Percentiles rank a stretch among this genome's conserved stretches.
These are phyloP conservation scores for Drosophila tripunctata DNA, from an alignment of 2,888 invertebrate genomes.

Conservation along the genomic window DNA sequence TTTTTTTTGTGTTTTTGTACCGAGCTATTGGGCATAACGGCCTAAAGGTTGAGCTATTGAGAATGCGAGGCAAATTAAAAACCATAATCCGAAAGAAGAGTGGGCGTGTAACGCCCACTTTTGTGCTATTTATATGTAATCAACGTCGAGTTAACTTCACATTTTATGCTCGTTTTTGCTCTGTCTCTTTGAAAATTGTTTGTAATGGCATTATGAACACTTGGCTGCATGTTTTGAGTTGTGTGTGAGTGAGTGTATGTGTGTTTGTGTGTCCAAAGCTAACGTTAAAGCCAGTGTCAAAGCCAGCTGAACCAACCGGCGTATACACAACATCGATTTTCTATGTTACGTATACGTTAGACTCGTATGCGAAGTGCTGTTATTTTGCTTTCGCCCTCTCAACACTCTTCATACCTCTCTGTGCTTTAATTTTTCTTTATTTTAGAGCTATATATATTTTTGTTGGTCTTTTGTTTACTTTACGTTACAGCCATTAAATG, in stretches of 20 bases:
- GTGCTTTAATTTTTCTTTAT: slow-evolving; percentile 59
- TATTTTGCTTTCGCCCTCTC: slow-evolving; percentile 1
- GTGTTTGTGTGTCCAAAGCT: slow-evolving; percentile 9
- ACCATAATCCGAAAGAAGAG: neutral
- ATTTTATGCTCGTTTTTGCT: slow-evolving; percentile 37
- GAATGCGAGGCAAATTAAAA: slow-evolving; percentile 50
- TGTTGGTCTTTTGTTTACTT: slow-evolving; percentile 39
- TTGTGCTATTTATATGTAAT: slow-evolving; percentile 66
- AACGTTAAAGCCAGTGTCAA: slow-evolving; percentile 7
- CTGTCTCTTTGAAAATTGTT: slow-evolving; percentile 61
- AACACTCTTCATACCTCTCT: neutral
- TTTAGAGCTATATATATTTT: slow-evolving; percentile 26
- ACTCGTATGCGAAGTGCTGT: slow-evolving; percentile 14
- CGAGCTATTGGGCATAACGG: slow-evolving; percentile 34
- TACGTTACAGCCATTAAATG: slow-evolving; percentile 63
- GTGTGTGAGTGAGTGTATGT: too few relatives aligned
- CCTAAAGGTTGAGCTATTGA: slow-evolving; percentile 37
- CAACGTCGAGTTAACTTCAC: slow-evolving; percentile 48
- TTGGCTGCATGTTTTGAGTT: slow-evolving; percentile 42
- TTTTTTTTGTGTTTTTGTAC: too few relatives aligned
- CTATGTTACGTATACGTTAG: slow-evolving; percentile 35
- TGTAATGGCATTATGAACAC: slow-evolving; percentile 72
- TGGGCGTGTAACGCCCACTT: slow-evolving; percentile 16
- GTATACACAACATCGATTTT: slow-evolving; percentile 54
- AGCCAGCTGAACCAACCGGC: slow-evolving; percentile 25